phyloP scores from a whole-genome alignment of 2,113 vertebrate genomes.

The Mastomys coucha region DNA sequence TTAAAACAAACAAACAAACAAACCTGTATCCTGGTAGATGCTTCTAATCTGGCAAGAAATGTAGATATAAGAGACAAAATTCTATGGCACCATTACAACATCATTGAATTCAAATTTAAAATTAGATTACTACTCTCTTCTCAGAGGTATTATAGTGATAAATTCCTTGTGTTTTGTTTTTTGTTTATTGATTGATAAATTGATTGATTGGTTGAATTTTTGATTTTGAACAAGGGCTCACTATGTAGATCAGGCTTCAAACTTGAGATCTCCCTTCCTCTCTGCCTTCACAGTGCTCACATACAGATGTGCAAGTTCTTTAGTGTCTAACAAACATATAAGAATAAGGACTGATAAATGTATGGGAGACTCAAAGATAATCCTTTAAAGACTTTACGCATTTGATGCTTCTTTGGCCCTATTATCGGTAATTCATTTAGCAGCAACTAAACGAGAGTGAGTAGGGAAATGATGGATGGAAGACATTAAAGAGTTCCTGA shows the following conservation, averaged over 20 bases:
- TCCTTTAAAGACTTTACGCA: not conserved
- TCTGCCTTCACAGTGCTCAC: not conserved
- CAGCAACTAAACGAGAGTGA: not conserved
- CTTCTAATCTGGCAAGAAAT: not conserved
- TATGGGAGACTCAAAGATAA: not conserved
- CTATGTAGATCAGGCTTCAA: not conserved
- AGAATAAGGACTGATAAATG: conserved; percentile 23
- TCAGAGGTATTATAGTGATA: not conserved
- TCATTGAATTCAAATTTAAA: not conserved
- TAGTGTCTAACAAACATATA: not conserved
- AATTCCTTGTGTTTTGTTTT: not conserved
- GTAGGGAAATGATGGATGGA: not conserved
- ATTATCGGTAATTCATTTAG: conserved; percentile 34
- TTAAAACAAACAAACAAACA: not conserved
- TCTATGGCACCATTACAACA: not conserved
- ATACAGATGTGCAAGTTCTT: not conserved
- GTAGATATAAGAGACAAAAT: not conserved
- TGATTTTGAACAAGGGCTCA: not conserved
- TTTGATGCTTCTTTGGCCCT: not conserved
- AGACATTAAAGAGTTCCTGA: conserved; percentile 44
- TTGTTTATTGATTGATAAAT: not conserved
- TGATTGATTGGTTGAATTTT: not conserved
- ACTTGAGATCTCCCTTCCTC: not conserved
- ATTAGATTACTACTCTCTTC: not conserved
- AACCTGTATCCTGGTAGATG: not conserved